These are phyloP conservation scores for Myrmecophaga tridactyla DNA, from an alignment of 2,113 vertebrate species.

Conservation along the genomic window DNA sequence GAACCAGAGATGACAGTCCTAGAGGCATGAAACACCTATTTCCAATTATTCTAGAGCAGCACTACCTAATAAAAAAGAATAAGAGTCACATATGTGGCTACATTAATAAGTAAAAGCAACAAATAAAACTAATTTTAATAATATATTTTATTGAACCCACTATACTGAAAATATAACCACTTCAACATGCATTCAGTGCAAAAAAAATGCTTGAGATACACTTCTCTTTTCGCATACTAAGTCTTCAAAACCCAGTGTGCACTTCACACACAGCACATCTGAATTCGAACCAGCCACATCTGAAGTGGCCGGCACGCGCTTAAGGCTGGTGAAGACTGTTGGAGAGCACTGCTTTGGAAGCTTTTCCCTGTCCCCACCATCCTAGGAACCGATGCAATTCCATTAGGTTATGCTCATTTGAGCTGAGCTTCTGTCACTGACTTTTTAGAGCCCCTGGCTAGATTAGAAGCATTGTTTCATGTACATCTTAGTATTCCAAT, in stretches of 20 bases:
- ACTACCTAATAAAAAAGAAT: neutral
- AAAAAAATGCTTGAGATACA: neutral
- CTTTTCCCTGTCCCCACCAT: neutral
- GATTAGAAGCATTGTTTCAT: conserved; percentile 2
- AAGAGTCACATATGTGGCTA: neutral
- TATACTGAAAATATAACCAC: neutral
- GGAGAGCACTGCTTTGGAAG: neutral
- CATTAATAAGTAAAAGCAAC: neutral
- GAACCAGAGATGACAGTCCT: neutral
- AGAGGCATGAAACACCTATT: neutral
- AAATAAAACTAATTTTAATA: neutral
- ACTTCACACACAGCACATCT: neutral
- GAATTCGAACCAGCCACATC: neutral
- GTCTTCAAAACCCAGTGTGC: neutral
- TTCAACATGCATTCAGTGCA: neutral
- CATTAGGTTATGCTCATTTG: neutral
- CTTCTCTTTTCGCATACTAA: neutral
- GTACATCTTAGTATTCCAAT: neutral
- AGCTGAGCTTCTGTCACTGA: neutral
- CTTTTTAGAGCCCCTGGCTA: no score
- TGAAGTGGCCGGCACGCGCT: neutral
- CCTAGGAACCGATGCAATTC: neutral
- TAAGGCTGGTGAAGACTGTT: neutral
- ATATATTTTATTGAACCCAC: neutral
- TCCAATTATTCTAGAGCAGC: neutral